A percentile compares a stretch with the other conserved stretches of the same genome.
Evolutionary conservation across 2,797 vertebrate species (phyloP).

Genomic region (Serranus cabrilla): DNA sequence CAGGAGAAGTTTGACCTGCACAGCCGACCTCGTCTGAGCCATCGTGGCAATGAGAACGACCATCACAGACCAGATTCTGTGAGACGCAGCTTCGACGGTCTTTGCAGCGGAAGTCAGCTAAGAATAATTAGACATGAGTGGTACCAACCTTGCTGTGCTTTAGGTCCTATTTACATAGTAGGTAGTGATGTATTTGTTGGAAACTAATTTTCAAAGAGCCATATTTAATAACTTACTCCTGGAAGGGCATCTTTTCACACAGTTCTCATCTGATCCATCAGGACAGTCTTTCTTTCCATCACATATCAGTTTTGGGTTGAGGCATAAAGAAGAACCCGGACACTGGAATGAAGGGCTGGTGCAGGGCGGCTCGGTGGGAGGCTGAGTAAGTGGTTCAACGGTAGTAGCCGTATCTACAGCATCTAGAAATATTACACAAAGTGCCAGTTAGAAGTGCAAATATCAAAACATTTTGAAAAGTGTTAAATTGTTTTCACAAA

Average conservation of each 20-base stretch:
- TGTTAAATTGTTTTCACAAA: too few species aligned
- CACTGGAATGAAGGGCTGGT: slow-evolving; percentile 83
- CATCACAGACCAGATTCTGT: slow-evolving; percentile 74
- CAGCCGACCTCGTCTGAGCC: slow-evolving; percentile 78
- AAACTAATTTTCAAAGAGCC: too few species aligned
- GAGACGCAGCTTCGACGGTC: slow-evolving; percentile 69
- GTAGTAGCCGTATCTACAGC: neutral
- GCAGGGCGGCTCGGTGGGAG: slow-evolving; percentile 54
- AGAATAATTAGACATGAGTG: too few species aligned
- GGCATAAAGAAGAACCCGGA: slow-evolving; percentile 76
- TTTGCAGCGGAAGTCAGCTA: slow-evolving; percentile 54
- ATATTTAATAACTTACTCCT: slow-evolving; percentile 71
- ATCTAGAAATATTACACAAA: slow-evolving; percentile 43
- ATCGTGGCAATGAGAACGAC: slow-evolving; percentile 75
- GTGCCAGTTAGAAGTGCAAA: neutral
- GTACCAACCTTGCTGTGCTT: too few species aligned
- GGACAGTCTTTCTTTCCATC: slow-evolving; percentile 88
- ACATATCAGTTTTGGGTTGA: slow-evolving; percentile 83
- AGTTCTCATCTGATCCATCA: slow-evolving; percentile 89
- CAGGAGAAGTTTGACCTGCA: neutral
- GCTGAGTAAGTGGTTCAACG: neutral
- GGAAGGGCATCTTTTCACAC: slow-evolving; percentile 76
- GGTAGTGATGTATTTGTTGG: too few species aligned
- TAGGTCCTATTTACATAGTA: too few species aligned
- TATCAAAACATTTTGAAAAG: too few species aligned